These are phyloP conservation scores for Philaethria dido DNA, from an alignment of 2,888 invertebrate genomes.

Conservation along the genomic window DNA sequence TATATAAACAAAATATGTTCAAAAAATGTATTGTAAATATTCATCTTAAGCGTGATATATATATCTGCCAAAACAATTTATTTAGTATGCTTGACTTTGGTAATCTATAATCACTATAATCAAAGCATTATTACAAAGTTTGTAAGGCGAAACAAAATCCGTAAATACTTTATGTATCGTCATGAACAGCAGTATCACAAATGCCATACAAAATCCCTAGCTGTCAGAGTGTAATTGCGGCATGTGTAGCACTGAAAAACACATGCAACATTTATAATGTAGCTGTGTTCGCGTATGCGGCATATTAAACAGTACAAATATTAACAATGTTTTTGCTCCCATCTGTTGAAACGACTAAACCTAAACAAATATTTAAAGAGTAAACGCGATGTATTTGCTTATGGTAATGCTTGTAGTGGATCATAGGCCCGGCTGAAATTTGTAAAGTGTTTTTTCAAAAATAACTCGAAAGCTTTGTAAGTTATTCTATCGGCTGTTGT, in stretches of 20 bases:
- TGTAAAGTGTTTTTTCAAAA: slow-evolving; percentile 26
- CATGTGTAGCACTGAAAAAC: neutral
- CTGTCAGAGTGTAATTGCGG: neutral
- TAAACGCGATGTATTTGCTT: slow-evolving; percentile 26
- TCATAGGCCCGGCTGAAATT: slow-evolving; percentile 29
- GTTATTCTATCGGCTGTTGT: neutral
- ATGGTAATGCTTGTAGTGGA: slow-evolving; percentile 32
- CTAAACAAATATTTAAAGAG: slow-evolving; percentile 31
- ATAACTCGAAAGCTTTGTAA: neutral
- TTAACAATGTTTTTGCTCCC: slow-evolving; percentile 22
- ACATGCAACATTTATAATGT: slow-evolving; percentile 3
- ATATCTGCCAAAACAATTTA: too few relatives aligned
- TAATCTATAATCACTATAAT: too few relatives aligned
- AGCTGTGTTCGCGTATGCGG: neutral
- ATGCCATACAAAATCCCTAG: neutral
- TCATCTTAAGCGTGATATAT: too few relatives aligned
- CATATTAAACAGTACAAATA: slow-evolving; percentile 24
- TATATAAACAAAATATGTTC: too few relatives aligned
- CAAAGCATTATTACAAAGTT: neutral
- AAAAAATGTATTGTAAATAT: too few relatives aligned
- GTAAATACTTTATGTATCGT: neutral
- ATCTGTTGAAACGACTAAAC: slow-evolving; percentile 30
- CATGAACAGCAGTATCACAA: neutral
- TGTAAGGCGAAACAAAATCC: neutral
- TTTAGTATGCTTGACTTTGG: too few relatives aligned